Evolutionary conservation across 2,113 vertebrate genomes (phyloP), one percentile per base, ranked within the genome.

Genomic region (Dunckerocampus dactyliophorus): DNA sequence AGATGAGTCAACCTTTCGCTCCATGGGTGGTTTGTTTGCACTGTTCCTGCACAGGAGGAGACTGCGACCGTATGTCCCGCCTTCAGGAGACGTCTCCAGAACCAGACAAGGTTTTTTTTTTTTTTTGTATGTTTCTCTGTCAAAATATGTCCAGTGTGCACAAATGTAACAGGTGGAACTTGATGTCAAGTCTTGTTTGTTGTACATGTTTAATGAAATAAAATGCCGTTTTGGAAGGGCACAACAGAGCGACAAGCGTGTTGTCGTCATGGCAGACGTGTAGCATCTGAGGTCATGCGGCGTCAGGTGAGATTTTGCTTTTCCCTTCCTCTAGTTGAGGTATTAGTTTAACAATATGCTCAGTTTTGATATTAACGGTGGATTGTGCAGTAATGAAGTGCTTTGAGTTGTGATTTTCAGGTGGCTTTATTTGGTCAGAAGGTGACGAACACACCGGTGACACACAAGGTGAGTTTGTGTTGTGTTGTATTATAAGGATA

Each of bases 151-250:
- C 82, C 72, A 88, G 72, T 84, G 67, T 75, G 73, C 72, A 79
- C 82, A 72, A 72, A 78, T 86, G 83, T 87, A 84, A 86, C 72
- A 65, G 84, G 76, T 89, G 82, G 80, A 75, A 81, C 71, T 89
- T 88, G 85, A 85, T 90, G 87, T 89, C 85, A 82, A 8, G 87
- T 91, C 84, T 85, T 86, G 85, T 90, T 43, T 89, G 83, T 83
- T 85, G 77, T 91, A 82, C 83, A 89, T 89, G 86, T 90, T 88
- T 86, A 86, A 14, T 86, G 76, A 85, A 92, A 92, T 90, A 92
- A 43, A 92, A 88, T 72, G 78, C 67, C 67, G 49, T 81, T 90
- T 89, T 87, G 76, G 85, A 87, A 82, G 83, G 58, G 74, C 17
- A 16, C 43, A 56, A 42, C 54, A 56, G 34, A 31, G 17, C 37